These are phyloP conservation scores for Sebastes ruberrimus DNA, from an alignment of 2,797 vertebrate species.

Conservation along the genomic window DNA sequence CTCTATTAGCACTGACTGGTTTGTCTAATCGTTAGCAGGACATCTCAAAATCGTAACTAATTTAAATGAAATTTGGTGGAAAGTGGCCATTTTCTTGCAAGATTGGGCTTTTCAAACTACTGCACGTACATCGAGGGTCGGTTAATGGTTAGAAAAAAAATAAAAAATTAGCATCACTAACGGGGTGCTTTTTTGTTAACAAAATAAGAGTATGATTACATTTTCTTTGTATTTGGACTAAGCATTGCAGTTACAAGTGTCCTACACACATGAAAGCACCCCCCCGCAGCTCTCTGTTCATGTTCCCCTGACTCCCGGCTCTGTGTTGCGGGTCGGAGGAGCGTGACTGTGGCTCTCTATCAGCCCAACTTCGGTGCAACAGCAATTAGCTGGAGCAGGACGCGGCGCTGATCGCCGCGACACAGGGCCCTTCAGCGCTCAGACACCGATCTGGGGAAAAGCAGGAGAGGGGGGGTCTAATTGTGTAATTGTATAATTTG, in stretches of 20 bases:
- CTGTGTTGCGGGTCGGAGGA: slow-evolving; percentile 19
- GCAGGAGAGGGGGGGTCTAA: slow-evolving; percentile 63
- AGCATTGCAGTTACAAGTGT: not conserved
- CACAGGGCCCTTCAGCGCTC: slow-evolving; percentile 29
- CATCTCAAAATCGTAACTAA: not conserved
- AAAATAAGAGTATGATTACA: not conserved
- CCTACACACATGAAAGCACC: not conserved
- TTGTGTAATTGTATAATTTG: slow-evolving; percentile 84
- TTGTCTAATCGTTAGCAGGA: not conserved
- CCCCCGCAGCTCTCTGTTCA: not conserved
- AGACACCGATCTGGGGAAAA: slow-evolving; percentile 61
- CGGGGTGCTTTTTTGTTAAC: not conserved
- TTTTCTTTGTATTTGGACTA: not conserved
- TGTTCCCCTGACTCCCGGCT: slow-evolving; percentile 15
- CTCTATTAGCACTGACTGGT: not conserved
- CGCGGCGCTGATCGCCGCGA: not conserved
- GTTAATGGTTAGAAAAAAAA: too few species aligned
- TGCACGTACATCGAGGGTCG: not conserved
- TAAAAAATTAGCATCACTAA: too few species aligned
- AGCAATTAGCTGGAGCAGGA: slow-evolving; percentile 49
- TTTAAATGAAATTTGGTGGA: not conserved
- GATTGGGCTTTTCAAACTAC: not conserved
- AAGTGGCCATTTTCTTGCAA: not conserved
- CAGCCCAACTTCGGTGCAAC: not conserved
- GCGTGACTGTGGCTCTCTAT: slow-evolving; percentile 30